Base-by-base conservation (phyloP, 2,113 vertebrate genomes). In the Siniperca chuatsi region DNA sequence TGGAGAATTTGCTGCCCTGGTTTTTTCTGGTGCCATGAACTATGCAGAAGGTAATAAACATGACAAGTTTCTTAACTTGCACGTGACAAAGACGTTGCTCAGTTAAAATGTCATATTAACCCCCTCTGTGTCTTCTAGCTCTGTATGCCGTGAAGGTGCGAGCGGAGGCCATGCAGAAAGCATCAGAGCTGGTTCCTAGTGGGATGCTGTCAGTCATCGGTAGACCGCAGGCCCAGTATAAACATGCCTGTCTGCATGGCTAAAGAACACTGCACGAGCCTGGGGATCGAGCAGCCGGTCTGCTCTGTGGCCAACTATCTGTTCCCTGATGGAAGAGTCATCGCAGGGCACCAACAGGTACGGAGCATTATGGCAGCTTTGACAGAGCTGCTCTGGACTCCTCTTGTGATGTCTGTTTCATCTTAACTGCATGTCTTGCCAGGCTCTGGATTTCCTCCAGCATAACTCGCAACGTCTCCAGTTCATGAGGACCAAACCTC, bases 191-290 rank as follows among this genome's bases (percentile, higher is more conserved):
- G 0, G 92, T 95, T 10, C 95, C 96, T 42, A 97, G 98, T 0
- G 98, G 98, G 44, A 99, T 99, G 98, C 75, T 99, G 25, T 98
- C 98, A 0, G 96, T 99, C 25, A 37, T 98, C 0, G 97, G 98
- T 7, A 89, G 72, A 61, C 92, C 84, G 0, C 94, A 96, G 90
- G 86, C 97, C 37, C 95, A 95, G 79, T 99, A 98, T 81, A 79
- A 84, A 69, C 1, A 93, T 0, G 97, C 97, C 72, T 99, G 98
- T 76, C 21, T 94, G 71, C 97, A 97, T n/a, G 89, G 98, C 98
- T 37, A 96, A 81, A 60, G 95, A 97, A 7, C 96, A 99, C 95
- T 99, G 98, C 79, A 89, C 46, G 69, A 93, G 95, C 6, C 57
- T 96, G 87, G 97, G 97, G 2, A 76, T 99, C 2, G 73, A 96